Base-by-base conservation (phyloP, 2,888 invertebrate genomes). In the Stenichneumon culpator region DNA sequence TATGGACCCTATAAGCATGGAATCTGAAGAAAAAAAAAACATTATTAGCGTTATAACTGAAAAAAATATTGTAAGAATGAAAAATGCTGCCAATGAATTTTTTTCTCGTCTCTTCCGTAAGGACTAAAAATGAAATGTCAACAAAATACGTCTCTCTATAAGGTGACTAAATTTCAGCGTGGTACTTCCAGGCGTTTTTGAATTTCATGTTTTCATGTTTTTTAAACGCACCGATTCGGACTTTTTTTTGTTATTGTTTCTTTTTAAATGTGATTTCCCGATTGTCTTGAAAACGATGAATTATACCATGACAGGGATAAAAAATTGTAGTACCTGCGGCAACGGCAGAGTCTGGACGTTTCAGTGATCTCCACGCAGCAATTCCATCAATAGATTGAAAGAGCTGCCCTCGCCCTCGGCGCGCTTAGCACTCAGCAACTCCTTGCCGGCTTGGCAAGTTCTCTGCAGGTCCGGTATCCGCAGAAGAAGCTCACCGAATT, bases 331-430 rank as follows among this genome's bases (percentile, higher is more conserved):
- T 52, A 87, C 88, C 88, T 87, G 82, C 80, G 78, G 54, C 69
- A 78, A 86, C 77, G 75, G 73, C 85, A 80, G 77, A 74, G 54
- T 63, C 69, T 79, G 84, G 84, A 86, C 82, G 83, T 82, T 92
- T 96, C 95, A 98, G 95, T 98, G 98, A 95, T 98, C 98, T 91
- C 99, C 99, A 92, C 98, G 96, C 87, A 99, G 95, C 83, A 99
- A 96, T 95, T 99, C 99, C 97, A 99, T 98, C 89, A 99, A 96
- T 90, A 99, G 96, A 94, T 99, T 99, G 95, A 99, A 99, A 93
- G 97, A 97, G 84, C 97, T 97, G 81, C 97, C 97, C 92, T 98
- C 98, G 44, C 94, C 94, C 87, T 95, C 95, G 84, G 98, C 98
- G 89, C 98, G 98, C 94, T 98, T 97, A 89, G 96, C 96, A 81